These are phyloP conservation scores for Arrhopalites spinosus DNA, from an alignment of 2,888 invertebrate species.

Conservation along the genomic window DNA sequence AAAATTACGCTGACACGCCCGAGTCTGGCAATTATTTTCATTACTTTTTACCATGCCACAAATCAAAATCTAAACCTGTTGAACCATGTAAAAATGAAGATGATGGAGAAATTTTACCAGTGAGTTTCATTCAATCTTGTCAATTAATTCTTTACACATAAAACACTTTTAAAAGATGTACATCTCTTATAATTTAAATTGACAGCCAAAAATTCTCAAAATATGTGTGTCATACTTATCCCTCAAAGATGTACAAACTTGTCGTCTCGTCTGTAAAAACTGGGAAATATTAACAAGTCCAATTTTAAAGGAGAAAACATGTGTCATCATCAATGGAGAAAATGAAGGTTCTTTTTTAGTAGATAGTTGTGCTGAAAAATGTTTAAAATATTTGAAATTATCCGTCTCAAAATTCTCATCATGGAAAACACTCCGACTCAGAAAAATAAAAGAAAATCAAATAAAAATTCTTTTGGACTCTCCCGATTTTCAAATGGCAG, in stretches of 20 bases:
- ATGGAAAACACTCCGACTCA: conserved; percentile 29
- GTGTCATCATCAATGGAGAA: conserved; percentile 29
- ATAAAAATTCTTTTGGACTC: background rate
- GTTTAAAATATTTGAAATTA: conserved; percentile 22
- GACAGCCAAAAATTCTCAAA: background rate
- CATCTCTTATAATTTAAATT: no score
- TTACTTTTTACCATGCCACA: no score
- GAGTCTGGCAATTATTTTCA: no score
- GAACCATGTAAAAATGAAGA: no score
- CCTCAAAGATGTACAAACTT: conserved; percentile 28
- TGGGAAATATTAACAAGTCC: conserved; percentile 32
- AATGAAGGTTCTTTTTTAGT: conserved; percentile 14
- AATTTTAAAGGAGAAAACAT: conserved; percentile 6
- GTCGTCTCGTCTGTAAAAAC: conserved; percentile 34
- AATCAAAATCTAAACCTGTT: no score
- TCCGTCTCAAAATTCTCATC: conserved; percentile 34
- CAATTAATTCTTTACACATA: no score
- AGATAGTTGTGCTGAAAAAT: conserved; percentile 24
- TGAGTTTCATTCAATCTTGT: no score
- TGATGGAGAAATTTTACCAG: no score
- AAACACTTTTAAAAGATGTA: no score
- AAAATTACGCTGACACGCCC: no score
- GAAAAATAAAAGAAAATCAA: conserved; percentile 11
- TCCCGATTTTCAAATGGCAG: conserved; percentile 32
- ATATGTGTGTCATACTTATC: conserved; percentile 1